These are phyloP conservation scores for Nyctalus aviator DNA, from an alignment of 2,797 vertebrate genomes.

Conservation along the genomic window DNA sequence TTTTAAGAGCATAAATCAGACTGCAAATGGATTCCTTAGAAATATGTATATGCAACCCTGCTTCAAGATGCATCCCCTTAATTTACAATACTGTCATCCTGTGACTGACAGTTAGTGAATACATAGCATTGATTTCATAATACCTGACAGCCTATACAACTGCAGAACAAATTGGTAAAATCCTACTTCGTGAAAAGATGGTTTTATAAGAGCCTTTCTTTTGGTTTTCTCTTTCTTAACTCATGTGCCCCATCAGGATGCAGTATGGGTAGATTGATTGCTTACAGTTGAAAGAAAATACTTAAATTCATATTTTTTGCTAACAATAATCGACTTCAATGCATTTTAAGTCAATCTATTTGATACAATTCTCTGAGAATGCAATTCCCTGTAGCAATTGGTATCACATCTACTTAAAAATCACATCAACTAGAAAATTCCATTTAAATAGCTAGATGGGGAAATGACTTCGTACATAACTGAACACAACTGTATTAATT, in stretches of 20 bases:
- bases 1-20: constrained; percentile 77
- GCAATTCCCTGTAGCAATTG: constrained; percentile 15
- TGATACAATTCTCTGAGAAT: constrained; percentile 55
- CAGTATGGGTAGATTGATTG: constrained; percentile 26
- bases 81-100: constrained; percentile 69
- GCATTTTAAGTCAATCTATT: constrained; percentile 61
- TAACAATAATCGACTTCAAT: constrained; percentile 63
- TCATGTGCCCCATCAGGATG: neutral
- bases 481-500: constrained; percentile 66
- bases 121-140: constrained; percentile 67
- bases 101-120: constrained; percentile 71
- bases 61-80: constrained; percentile 71
- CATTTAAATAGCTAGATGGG: constrained; percentile 49
- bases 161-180: constrained; percentile 76
- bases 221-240: constrained; percentile 62
- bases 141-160: constrained; percentile 67
- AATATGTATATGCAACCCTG: constrained; percentile 53
- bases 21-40: constrained; percentile 72
- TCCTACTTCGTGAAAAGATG: neutral
- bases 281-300: constrained; percentile 64
- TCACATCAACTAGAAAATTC: constrained; percentile 64
- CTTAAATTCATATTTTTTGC: constrained; percentile 60
- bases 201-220: constrained; percentile 58
- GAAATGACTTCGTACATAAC: constrained; percentile 54
- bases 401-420: constrained; percentile 66